Conservation (phyloP, 1,140 invertebrate genomes). For the Chironomus tepperi region DNA sequence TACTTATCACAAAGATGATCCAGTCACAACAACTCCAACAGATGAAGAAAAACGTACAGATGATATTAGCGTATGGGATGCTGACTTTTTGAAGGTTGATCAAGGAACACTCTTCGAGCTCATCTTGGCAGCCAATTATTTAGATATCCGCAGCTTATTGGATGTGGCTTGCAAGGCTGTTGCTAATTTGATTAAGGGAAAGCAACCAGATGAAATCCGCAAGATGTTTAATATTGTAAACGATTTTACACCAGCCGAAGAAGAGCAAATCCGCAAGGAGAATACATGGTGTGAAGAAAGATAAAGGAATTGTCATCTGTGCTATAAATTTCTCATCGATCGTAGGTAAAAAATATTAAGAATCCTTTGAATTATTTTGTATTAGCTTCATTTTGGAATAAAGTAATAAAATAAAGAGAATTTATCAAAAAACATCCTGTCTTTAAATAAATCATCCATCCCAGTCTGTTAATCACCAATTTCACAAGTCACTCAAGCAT, state of each 20-base stretch:
- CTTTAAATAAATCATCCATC: no score
- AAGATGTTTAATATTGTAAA: slow-evolving; percentile 99
- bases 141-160: slow-evolving; percentile 94
- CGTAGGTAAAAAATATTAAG: no score
- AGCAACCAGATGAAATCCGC: slow-evolving; percentile 95
- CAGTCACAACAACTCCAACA: slow-evolving; percentile 73
- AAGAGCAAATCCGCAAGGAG: slow-evolving; percentile 93
- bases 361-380: no score
- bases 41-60: slow-evolving; percentile 98
- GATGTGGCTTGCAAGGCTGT: slow-evolving; percentile 99
- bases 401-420: no score
- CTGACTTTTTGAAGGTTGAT: slow-evolving; percentile 91
- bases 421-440: no score
- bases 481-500: no score
- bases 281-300: slow-evolving; percentile 99
- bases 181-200: slow-evolving; percentile 98
- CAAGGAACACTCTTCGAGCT: slow-evolving; percentile 96
- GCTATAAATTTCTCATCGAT: not conserved
- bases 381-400: no score
- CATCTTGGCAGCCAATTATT: slow-evolving; percentile 93
- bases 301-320: slow-evolving; percentile 40
- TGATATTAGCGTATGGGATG: slow-evolving; percentile 98
- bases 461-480: no score
- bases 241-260: slow-evolving; percentile 92
- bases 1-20: slow-evolving; percentile 92